Evolutionary conservation across 2,888 invertebrate genomes (phyloP), one percentile per base, ranked within the genome.

Genomic region (Diplazon laetatorius): DNA sequence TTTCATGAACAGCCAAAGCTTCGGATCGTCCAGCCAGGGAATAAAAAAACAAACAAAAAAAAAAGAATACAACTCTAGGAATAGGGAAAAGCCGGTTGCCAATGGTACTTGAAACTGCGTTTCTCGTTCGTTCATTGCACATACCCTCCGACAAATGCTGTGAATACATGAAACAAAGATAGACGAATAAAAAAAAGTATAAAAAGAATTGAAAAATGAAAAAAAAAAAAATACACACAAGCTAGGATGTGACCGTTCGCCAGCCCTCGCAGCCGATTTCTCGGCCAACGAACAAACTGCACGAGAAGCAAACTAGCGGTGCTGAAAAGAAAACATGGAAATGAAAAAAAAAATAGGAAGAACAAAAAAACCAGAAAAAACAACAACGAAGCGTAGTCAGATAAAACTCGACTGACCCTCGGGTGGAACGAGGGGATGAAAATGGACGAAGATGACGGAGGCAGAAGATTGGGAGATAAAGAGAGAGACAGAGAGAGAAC

Each of bases 1-100:
- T 60, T 75, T 18, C 66, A 55, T 22, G 69, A 60, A 71, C 74
- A 60, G 78, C 55, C 22, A 39, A 74, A 75, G 74, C 78, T 71
- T 50, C 35, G 35, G 57, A n/a, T n/a, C n/a, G n/a, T n/a, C n/a
- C n/a, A n/a, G 59, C 16, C 2, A 39, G 37, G 10, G 0, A 37
- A 16, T 30, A 55, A 78, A 55, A 14, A 14, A 50, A 78, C 44
- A 14, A 14, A 42, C 25, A 44, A 62, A 44, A 68, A 62, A 14
- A 60, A 35, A 37, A 20, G 35, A 65, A 30, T 48, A 70, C 59
- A 72, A 78, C 18, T 78, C 63, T 66, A 35, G 14, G 20, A 65
- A 73, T 30, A 63, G 44, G 57, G 62, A 66, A n/a, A 70, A 70
- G 35, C 16, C 30, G 37, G 35, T 74, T 66, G 60, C 60, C 74